Evolutionary conservation across 1,140 invertebrate genomes (phyloP).

Genomic region (Anoplolepis gracilipes): DNA sequence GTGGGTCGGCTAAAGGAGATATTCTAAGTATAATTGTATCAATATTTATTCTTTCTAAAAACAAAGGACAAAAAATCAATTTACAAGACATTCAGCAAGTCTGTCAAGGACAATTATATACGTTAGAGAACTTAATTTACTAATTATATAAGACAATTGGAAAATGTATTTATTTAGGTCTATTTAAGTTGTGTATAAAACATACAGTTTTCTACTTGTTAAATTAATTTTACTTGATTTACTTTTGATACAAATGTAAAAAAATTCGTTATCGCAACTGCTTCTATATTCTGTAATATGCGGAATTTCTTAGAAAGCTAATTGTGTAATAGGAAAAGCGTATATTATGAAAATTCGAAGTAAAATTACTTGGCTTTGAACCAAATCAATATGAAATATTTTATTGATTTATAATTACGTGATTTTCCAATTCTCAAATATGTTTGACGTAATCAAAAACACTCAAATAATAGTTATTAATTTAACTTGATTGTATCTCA

Average conservation of each 20-base stretch:
- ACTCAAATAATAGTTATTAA: neutral
- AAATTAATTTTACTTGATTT: too few species aligned
- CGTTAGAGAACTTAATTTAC: too few species aligned
- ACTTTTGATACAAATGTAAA: too few species aligned
- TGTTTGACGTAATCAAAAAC: neutral
- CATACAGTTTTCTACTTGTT: too few species aligned
- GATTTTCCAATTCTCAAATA: too few species aligned
- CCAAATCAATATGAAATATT: neutral
- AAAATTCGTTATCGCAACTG: too few species aligned
- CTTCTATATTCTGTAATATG: too few species aligned
- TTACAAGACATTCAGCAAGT: neutral
- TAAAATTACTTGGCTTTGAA: neutral
- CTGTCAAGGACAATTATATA: neutral
- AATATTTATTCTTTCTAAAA: conserved; percentile 2
- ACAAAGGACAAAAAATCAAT: neutral
- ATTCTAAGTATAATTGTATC: too few species aligned
- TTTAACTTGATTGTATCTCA: neutral
- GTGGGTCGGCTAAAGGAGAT: too few species aligned
- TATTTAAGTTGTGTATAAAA: neutral
- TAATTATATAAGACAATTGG: neutral
- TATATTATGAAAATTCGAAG: neutral
- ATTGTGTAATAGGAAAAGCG: conserved; percentile 4
- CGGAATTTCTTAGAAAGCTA: too few species aligned
- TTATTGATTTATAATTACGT: neutral
- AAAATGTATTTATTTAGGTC: neutral